Conservation (phyloP, 2,113 vertebrate genomes). For the Albula goreensis region DNA sequence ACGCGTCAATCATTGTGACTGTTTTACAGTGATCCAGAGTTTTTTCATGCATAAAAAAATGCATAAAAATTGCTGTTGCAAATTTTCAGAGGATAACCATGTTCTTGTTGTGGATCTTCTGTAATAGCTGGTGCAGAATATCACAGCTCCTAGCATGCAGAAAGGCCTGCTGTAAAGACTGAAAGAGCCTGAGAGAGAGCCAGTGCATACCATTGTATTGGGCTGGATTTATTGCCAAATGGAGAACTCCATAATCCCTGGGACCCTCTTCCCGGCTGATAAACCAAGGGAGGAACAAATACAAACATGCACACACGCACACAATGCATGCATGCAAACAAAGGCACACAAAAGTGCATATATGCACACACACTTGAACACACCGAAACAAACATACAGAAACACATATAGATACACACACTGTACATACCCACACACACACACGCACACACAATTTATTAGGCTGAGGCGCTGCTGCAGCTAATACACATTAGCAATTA, state of each 20-base stretch:
- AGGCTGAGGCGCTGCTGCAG: not conserved
- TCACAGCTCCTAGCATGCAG: not conserved
- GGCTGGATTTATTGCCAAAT: too few relatives aligned
- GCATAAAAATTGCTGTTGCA: not conserved
- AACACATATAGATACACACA: not conserved
- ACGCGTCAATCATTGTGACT: too few relatives aligned
- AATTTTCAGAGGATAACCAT: not conserved
- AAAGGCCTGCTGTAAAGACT: not conserved
- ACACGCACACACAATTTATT: not conserved
- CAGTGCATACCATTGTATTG: too few relatives aligned
- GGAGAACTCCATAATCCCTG: too few relatives aligned
- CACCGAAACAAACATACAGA: not conserved
- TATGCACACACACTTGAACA: not conserved
- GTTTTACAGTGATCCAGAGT: too few relatives aligned
- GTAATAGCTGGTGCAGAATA: slow-evolving; percentile 5
- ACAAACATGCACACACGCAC: not conserved
- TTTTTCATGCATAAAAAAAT: not conserved
- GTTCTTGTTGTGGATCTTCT: not conserved
- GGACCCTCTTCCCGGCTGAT: too few relatives aligned
- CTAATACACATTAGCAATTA: slow-evolving; percentile 13
- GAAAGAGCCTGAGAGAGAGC: not conserved
- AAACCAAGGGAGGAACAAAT: not conserved
- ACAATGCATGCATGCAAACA: too few relatives aligned
- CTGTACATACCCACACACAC: not conserved
- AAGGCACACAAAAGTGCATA: too few relatives aligned